phyloP scores from a whole-genome alignment of 1,140 invertebrate species.

The Andrena cerasifolii region DNA sequence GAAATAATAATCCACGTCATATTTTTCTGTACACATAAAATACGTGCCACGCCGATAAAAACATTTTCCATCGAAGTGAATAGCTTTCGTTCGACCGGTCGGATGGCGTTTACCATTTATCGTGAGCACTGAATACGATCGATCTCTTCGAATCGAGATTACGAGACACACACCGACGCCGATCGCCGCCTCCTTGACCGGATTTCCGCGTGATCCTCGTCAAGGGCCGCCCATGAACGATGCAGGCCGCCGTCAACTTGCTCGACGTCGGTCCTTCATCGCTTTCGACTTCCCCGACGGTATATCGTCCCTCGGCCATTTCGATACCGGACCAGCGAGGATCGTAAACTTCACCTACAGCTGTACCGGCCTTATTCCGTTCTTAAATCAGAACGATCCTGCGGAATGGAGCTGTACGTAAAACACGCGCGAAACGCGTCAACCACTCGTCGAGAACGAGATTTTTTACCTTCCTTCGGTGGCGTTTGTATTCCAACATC shows the following conservation, averaged over 20 bases:
- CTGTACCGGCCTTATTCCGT: background rate
- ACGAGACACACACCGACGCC: background rate
- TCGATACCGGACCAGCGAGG: background rate
- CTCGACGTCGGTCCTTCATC: background rate
- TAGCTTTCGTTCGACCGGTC: background rate
- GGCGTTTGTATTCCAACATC: background rate
- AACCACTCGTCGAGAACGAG: background rate
- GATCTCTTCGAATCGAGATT: slow-evolving; percentile 28
- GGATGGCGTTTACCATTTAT: slow-evolving; percentile 3
- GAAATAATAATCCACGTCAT: no score
- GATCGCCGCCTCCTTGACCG: slow-evolving; percentile 35
- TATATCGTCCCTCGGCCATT: background rate
- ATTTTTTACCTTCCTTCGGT: no score
- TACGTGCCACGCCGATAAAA: background rate
- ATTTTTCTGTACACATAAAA: no score
- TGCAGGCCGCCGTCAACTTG: background rate
- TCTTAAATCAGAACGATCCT: background rate
- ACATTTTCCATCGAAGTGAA: background rate
- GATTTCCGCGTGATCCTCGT: slow-evolving; percentile 23
- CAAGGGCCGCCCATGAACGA: background rate
- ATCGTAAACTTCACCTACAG: background rate
- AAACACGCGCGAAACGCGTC: background rate
- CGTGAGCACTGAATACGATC: slow-evolving; percentile 35
- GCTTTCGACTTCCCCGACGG: background rate
- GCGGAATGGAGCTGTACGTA: background rate